Percentiles rank a stretch among this genome's conserved stretches.
Conservation (phyloP, 2,888 invertebrate species). For the Stratiomys singularior region DNA sequence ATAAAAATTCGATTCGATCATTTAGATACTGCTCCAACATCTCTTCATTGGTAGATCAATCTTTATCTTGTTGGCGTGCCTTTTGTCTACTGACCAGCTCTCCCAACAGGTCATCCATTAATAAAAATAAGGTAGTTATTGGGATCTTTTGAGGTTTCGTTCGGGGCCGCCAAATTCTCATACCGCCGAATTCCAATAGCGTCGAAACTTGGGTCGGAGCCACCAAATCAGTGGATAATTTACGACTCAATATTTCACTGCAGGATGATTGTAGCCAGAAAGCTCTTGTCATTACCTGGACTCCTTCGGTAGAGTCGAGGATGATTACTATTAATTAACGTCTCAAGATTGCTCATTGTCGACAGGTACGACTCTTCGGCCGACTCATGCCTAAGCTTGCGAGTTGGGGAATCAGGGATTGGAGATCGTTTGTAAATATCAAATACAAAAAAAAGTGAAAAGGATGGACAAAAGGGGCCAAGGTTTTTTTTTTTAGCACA, state of each 20-base stretch:
- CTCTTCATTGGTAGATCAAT: background rate
- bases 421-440: too few species aligned
- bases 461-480: too few species aligned
- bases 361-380: background rate
- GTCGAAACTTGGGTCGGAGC: background rate
- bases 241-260: conserved; percentile 50
- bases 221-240: conserved; percentile 47
- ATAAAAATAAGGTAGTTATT: conserved; percentile 32
- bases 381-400: background rate
- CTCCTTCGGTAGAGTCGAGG: conserved; percentile 19
- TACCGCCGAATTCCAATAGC: conserved; percentile 13
- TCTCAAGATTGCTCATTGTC: conserved; percentile 49
- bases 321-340: conserved; percentile 49
- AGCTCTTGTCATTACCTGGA: conserved; percentile 50
- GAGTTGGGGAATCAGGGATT: background rate
- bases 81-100: background rate
- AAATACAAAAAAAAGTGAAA: too few species aligned
- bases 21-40: conserved; percentile 15
- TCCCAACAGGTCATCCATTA: conserved; percentile 20
- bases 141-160: conserved; percentile 34
- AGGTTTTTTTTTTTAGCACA: too few species aligned
- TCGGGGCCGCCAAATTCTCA: conserved; percentile 23
- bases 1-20: conserved; percentile 42
- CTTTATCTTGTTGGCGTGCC: background rate
- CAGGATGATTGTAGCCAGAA: conserved; percentile 47